Base-by-base conservation (phyloP, 2,113 vertebrate species). In the Gallinago paraguaiae region DNA sequence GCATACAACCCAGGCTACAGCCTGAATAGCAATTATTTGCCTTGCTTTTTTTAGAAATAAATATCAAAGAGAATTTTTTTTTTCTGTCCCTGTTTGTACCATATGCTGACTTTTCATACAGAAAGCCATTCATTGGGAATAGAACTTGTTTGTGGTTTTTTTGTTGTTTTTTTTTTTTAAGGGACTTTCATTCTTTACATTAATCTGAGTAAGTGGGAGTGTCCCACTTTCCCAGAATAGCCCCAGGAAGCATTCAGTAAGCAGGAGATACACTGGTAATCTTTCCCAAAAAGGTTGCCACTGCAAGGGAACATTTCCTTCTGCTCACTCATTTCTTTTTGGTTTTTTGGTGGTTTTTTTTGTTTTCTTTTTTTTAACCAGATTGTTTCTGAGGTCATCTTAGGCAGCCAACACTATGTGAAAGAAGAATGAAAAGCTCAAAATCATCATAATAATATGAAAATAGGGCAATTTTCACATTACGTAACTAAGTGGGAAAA, bases 401-500 rank as follows among this genome's bases (percentile, higher is more conserved):
- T 95, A 94, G 63, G 86, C 91, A 98, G 94, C 92, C 92, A 95
- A 82, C 56, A 92, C 87, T 91, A 71, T 83, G 82, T 86, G 88
- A 98, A 78, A 98, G 98, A 98, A 98, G 98, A 98, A 99, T 98
- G 98, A 98, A 96, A 96, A 95, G 97, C 96, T 94, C 88, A 98
- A 97, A 98, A 98, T 98, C 98, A 98, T 98, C 96, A 97, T 97
- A 98, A 98, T 97, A 98, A 98, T 98, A 98, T 98, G 96, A 98
- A 97, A 98, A 97, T 50, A 95, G 89, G 64, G 96, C 98, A 98
- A 99, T 99, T 99, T 99, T 98, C 98, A 98, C 98, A 99, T 99
- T 99, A 99, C 95, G 30, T 88, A 97, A 97, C 98, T 99, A 98
- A 98, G 98, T 98, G 97, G 97, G 98, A 97, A 98, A 98, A 98